Conservation (phyloP, 2,797 vertebrate species). For the Myripristis jacobus region DNA sequence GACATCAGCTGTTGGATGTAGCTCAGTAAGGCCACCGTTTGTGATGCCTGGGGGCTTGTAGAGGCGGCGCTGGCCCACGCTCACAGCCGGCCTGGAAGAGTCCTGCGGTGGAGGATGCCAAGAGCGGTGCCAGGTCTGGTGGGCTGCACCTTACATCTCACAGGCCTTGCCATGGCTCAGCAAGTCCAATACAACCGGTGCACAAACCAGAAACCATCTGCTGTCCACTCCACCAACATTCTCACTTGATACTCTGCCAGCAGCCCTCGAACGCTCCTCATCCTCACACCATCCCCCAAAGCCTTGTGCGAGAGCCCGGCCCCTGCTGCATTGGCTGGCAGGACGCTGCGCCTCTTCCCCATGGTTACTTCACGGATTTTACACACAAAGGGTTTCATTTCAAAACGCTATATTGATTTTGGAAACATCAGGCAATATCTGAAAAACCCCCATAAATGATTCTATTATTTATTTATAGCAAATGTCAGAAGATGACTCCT, state of each 20-base stretch:
- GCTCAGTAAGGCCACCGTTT: slow-evolving; percentile 23
- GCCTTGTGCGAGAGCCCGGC: slow-evolving; percentile 7
- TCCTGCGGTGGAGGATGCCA: slow-evolving; percentile 49
- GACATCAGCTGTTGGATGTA: slow-evolving; percentile 14
- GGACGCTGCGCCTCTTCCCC: slow-evolving; percentile 10
- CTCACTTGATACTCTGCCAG: slow-evolving; percentile 70
- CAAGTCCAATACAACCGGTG: slow-evolving; percentile 64
- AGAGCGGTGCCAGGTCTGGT: slow-evolving; percentile 68
- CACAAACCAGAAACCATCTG: slow-evolving; percentile 78
- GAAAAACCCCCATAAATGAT: too few species aligned
- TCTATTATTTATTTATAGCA: too few species aligned
- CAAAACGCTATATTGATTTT: too few species aligned
- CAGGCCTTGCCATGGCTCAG: slow-evolving; percentile 59
- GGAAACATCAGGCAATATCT: too few species aligned
- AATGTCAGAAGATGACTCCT: too few species aligned
- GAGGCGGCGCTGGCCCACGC: slow-evolving; percentile 48
- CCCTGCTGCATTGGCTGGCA: slow-evolving; percentile 35
- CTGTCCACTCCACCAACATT: slow-evolving; percentile 72
- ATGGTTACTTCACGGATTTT: slow-evolving; percentile 22
- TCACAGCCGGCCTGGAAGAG: slow-evolving; percentile 51
- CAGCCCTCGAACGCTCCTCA: slow-evolving; percentile 43
- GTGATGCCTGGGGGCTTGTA: slow-evolving; percentile 33
- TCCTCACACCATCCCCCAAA: slow-evolving; percentile 50
- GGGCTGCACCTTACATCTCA: slow-evolving; percentile 43
- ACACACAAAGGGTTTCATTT: not conserved